These are phyloP conservation scores for Microhierax caerulescens DNA, from an alignment of 2,797 vertebrate genomes.

Conservation along the genomic window DNA sequence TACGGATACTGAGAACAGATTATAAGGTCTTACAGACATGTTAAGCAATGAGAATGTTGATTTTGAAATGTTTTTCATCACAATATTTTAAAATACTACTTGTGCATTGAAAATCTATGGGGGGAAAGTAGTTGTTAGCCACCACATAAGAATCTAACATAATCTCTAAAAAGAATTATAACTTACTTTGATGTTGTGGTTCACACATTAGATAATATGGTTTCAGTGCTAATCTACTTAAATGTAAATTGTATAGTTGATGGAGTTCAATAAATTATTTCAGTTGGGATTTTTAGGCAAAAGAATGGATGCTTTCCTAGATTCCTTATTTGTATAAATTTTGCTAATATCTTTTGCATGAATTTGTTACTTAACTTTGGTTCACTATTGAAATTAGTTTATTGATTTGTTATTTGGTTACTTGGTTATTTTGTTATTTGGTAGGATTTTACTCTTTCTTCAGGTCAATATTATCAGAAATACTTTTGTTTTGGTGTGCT, in stretches of 20 bases:
- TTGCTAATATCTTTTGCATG: not conserved
- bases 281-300: not conserved
- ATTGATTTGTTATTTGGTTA: not conserved
- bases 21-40: not conserved
- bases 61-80: not conserved
- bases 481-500: not conserved
- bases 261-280: not conserved
- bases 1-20: not conserved
- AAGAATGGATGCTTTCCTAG: not conserved
- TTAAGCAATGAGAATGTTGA: not conserved
- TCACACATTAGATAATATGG: not conserved
- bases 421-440: not conserved
- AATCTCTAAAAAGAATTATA: not conserved
- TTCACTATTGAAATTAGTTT: not conserved
- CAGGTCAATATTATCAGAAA: not conserved
- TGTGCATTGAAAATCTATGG: not conserved
- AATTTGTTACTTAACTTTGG: not conserved
- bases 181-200: not conserved
- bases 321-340: not conserved
- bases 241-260: not conserved
- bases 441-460: not conserved
- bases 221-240: not conserved
- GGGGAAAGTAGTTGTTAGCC: not conserved
- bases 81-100: not conserved
- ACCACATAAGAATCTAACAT: not conserved